Evolutionary conservation across 2,888 invertebrate species (phyloP), one percentile per base, ranked within the genome.

Genomic region (Phymatocera aterrima): DNA sequence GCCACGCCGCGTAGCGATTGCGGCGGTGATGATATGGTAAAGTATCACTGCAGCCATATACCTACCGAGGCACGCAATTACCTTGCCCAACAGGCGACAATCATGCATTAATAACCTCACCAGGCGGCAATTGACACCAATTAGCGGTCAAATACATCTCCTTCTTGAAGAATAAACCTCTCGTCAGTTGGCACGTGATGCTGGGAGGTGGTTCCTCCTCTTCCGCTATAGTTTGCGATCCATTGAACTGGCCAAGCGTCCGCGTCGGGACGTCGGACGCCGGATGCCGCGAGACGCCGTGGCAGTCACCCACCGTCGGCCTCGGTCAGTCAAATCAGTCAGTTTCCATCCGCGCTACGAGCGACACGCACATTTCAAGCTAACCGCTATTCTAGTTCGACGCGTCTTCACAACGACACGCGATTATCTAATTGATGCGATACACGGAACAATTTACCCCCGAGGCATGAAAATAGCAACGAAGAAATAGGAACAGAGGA

Each of bases 271-370:
- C 75, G 75, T 43, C 57, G 75, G 72, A 72, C 72, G 72, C 72
- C 72, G 48, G 72, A 51, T 57, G 48, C 48, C 75, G 68, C 31
- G 57, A 51, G 68, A 68, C 68, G 68, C 68, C 40, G 46, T 57
- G 74, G 75, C 75, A 40, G 75, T 60, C 54, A 60, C 57, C 75
- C 54, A 54, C 65, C 65, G 40, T 57, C 75, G 75, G 57, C 37
- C 40, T 60, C 57, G 21, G 40, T 37, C 60, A 54, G 60, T 54
- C 60, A 54, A 54, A 68, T 83, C 81, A 84, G 83, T 88, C 87
- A 88, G 88, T 87, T 83, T 86, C 84, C 84, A 84, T 85, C 85
- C 83, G 85, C 82, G 85, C 85, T 85, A 82, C 84, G 85, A 85
- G 82, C 83, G 82, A 85, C 81, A 79, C 83, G 83, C 85, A 86